Base-by-base conservation (phyloP, 2,888 invertebrate genomes). In the Idaea aversata region DNA sequence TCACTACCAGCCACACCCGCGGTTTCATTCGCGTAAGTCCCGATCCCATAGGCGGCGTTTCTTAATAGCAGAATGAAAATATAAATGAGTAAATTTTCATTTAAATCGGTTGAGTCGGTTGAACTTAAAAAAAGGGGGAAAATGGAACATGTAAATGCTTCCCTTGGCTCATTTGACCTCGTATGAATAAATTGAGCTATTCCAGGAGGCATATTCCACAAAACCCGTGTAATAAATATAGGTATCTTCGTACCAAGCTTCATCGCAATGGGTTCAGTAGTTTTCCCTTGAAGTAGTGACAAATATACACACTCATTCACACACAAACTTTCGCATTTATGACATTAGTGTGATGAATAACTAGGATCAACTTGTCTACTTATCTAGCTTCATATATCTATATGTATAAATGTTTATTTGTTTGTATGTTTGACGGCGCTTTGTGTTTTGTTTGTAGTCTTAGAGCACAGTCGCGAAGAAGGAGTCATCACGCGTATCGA, bases 401-500 rank as follows among this genome's bases (percentile, higher is more conserved):
- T 47, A 59, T 65, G 66, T 34, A 63, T 57, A 61, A 80, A 77
- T 73, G 67, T 73, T 71, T 85, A 84, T 83, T 84, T 86, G 79
- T 88, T 82, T 87, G 82, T 91, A 84, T 90, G 91, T 92, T 88
- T 92, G 91, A 91, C 91, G 88, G 85, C 87, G 91, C 89, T 90
- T 90, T 90, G 74, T 92, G 91, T 91, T 90, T 89, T 90, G 89
- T 93, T 91, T 86, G 91, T 93, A 93, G 93, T 93, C 88, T 86
- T 93, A 92, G 93, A 93, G 88, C 93, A 93, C 92, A 93, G 93
- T 90, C 91, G 93, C 81, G 93, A 93, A 90, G 93, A 93, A 77
- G 93, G 93, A 83, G 93, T 93, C 92, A 93, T 93, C 92, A 93
- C 93, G 75, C 93, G 93, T 77, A 92, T 93, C 78, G 93, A 93